Evolutionary conservation across 2,797 vertebrate species (phyloP).

Genomic region (Ptychadena robeensis): DNA sequence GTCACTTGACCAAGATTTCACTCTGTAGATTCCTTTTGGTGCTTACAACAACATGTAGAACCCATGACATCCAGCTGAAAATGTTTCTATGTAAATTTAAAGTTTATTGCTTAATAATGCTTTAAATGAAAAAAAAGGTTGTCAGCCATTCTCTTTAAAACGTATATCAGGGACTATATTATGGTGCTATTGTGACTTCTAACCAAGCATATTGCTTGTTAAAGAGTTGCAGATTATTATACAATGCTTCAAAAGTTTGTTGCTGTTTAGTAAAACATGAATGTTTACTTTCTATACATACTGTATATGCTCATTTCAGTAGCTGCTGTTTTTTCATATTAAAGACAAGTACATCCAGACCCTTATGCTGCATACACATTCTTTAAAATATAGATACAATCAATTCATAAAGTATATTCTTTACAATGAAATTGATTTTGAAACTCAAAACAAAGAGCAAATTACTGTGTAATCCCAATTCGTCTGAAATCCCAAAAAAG

Average conservation of each 20-base stretch:
- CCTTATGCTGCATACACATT: background rate
- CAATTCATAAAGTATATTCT: background rate
- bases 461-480: background rate
- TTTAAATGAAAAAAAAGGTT: conserved; percentile 36
- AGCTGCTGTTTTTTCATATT: background rate
- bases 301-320: background rate
- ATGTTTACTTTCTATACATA: background rate
- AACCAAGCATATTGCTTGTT: conserved; percentile 55
- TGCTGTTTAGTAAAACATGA: background rate
- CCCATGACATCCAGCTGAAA: conserved; percentile 10
- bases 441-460: background rate
- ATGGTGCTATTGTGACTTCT: conserved; percentile 56
- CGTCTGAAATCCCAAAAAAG: background rate
- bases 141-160: background rate
- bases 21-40: conserved; percentile 62
- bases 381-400: background rate
- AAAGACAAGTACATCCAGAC: background rate
- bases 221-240: conserved; percentile 30
- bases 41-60: background rate
- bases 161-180: conserved; percentile 45
- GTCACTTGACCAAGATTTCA: conserved; percentile 67
- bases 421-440: background rate
- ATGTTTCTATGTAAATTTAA: conserved; percentile 50
- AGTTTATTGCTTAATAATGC: conserved; percentile 39
- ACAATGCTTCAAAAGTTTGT: conserved; percentile 1